Base-by-base conservation (phyloP, 2,113 vertebrate species). In the Triplophysa dalaica region DNA sequence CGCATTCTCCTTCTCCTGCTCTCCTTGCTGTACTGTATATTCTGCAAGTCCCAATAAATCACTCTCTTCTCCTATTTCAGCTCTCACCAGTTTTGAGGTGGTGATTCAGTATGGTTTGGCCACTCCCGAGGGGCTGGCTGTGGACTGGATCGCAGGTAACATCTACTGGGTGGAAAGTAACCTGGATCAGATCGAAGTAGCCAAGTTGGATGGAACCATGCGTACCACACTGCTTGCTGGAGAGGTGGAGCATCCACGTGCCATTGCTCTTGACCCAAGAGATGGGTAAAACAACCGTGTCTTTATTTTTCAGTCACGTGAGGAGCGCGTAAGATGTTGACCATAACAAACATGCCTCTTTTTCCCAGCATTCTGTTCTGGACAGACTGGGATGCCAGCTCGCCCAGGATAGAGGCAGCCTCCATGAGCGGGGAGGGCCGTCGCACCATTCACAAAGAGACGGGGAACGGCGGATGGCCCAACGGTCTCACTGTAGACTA, bases 121-220 rank as follows among this genome's bases (percentile, higher is more conserved):
- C 52, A 98, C 97, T 0, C 97, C 97, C 0, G 97, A 99, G 87
- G 97, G 97, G 0, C 90, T 98, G 83, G 97, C 97, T 0, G 97
- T 99, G 52, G 97, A 99, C 91, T 99, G 97, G 97, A 99, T 99
- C 0, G 97, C 97, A 0, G 97, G 97, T 80, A 99, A 99, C 88
- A 99, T 99, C 89, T 99, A 99, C 92, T 99, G 97, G 97, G 97
- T 99, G 69, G 97, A 99, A 90, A 99, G 97, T 86, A 98, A 99
- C 89, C 90, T 99, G 89, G 97, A 99, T 88, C 97, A 99, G 92
- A 99, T 99, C 0, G 97, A 99, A 82, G 97, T 99, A 89, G 97
- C 97, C 87, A 98, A 94, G 85, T 91, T 99, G 84, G 95, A 99
- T 0, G 97, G 97, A 54, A 96, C 95, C 80, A 98, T 99, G 93